phyloP scores from a whole-genome alignment of 2,113 vertebrate species.

The mouse (Mus musculus) region DNA sequence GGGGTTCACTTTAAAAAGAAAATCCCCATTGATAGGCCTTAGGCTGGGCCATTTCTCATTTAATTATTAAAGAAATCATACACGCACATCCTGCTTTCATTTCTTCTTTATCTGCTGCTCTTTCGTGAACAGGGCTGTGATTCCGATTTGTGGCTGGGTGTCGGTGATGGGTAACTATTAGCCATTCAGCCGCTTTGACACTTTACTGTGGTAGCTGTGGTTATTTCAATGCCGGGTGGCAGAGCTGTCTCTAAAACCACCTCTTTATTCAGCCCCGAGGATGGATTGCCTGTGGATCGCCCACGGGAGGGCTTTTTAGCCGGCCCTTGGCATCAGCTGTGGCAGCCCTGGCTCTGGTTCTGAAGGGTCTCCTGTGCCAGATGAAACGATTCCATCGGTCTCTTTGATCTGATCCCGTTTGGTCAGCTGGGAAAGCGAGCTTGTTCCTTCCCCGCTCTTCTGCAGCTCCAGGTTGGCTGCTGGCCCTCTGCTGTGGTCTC shows the following conservation, averaged over 20 bases:
- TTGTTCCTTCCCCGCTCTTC: background rate
- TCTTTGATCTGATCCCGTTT: constrained; percentile 75
- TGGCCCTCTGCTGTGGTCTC: background rate
- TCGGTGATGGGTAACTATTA: background rate
- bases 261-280: background rate
- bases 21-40: background rate
- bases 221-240: background rate
- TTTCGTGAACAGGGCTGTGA: background rate
- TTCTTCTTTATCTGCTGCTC: background rate
- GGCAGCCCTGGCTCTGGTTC: constrained; percentile 62
- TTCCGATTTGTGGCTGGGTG: background rate
- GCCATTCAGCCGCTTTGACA: background rate
- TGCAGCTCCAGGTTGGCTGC: constrained; percentile 41
- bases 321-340: constrained; percentile 13
- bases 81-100: background rate
- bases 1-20: background rate
- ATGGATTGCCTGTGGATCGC: background rate
- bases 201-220: background rate
- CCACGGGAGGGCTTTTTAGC: background rate
- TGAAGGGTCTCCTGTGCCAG: constrained; percentile 55
- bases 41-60: background rate
- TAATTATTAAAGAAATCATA: background rate
- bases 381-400: constrained; percentile 28
- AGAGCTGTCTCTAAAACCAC: background rate
- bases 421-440: constrained; percentile 57